phyloP scores from a whole-genome alignment of 1,140 invertebrate genomes.

The Anastrepha ludens region DNA sequence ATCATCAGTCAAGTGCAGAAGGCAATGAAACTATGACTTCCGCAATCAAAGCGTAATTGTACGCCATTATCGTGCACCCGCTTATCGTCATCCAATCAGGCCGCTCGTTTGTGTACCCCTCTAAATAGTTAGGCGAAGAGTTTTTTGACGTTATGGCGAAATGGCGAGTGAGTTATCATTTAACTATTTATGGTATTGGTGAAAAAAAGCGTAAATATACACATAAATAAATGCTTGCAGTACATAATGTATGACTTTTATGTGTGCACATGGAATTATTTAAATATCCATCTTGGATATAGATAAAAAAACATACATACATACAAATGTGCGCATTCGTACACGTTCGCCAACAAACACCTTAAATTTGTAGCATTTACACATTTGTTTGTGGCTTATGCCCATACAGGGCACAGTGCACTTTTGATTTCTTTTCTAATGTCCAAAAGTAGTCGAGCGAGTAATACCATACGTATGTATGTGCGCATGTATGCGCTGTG shows the following conservation, averaged over 20 bases:
- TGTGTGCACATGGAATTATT: background rate
- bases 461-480: background rate
- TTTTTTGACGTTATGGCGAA: too few species aligned
- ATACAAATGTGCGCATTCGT: conserved; percentile 21
- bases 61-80: background rate
- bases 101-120: too few species aligned
- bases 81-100: background rate
- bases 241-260: background rate
- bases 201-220: background rate
- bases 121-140: too few species aligned
- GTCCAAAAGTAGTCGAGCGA: background rate
- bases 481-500: background rate
- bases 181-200: background rate
- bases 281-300: too few species aligned
- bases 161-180: too few species aligned
- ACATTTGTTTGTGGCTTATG: background rate
- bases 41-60: conserved; percentile 19
- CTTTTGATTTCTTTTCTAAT: conserved; percentile 49
- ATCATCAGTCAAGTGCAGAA: background rate
- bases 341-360: background rate
- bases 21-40: conserved; percentile 17
- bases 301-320: background rate
- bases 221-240: background rate
- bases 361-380: background rate
- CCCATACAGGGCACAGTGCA: background rate